phyloP scores from a whole-genome alignment of 2,797 vertebrate genomes.

The Eremophila alpestris region DNA sequence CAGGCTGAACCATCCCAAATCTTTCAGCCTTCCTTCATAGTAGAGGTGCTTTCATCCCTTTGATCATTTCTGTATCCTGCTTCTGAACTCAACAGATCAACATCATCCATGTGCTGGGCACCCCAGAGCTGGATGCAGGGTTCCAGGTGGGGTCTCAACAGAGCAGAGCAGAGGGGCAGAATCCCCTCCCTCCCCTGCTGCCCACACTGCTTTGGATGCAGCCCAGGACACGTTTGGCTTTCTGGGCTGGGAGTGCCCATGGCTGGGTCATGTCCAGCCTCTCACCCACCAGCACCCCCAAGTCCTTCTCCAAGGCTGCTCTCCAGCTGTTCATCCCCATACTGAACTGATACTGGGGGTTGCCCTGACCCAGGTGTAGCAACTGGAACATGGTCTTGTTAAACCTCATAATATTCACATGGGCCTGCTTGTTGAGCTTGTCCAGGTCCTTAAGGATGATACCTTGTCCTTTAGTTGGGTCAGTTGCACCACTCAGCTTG shows the following conservation, averaged over 20 bases:
- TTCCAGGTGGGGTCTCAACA: background rate
- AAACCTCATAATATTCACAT: background rate
- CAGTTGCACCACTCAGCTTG: background rate
- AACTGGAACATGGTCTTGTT: background rate
- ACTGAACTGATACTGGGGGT: fast-evolving
- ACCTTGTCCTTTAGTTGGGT: too few species aligned
- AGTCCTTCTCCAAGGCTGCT: background rate
- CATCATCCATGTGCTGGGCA: fast-evolving
- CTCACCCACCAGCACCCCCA: background rate
- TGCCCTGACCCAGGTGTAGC: background rate
- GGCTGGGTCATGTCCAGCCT: background rate
- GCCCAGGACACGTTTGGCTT: background rate
- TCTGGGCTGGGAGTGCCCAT: background rate
- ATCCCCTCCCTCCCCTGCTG: background rate
- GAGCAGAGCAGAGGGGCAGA: background rate
- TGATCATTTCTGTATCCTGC: background rate
- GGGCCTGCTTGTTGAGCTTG: background rate
- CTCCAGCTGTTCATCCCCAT: fast-evolving
- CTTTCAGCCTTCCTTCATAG: background rate
- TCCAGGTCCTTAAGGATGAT: background rate
- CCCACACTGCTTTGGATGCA: background rate
- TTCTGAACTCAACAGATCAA: fast-evolving
- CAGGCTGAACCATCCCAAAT: background rate
- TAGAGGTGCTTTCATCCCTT: background rate
- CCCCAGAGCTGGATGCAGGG: background rate